phyloP scores from a whole-genome alignment of 30 jellyfish, hydroid and myxozoan species.

The Chironex yamaguchii region DNA sequence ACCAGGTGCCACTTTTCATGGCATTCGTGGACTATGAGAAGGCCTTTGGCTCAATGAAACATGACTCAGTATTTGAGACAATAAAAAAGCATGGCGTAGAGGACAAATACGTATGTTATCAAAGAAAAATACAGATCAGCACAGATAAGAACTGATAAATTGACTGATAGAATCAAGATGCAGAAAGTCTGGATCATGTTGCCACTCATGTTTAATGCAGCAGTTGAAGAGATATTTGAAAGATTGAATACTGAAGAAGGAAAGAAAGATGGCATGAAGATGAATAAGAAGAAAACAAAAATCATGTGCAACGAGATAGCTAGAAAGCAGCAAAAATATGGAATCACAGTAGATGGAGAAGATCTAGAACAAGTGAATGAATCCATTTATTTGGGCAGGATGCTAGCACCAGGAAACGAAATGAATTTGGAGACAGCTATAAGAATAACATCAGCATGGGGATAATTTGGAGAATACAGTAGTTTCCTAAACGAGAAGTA shows the following conservation, averaged over 20 bases:
- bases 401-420: slow-evolving; percentile 50
- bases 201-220: no score
- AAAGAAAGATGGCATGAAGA: slow-evolving; percentile 46
- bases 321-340: background rate
- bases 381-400: slow-evolving; percentile 48
- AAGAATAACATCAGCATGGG: slow-evolving; percentile 64
- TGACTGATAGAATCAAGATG: no score
- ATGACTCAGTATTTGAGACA: slow-evolving; percentile 7
- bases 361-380: slow-evolving; percentile 51
- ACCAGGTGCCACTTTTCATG: slow-evolving; percentile 15
- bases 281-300: slow-evolving; percentile 35
- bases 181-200: no score
- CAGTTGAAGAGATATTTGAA: no score
- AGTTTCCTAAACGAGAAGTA: slow-evolving; percentile 48
- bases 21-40: slow-evolving; percentile 54
- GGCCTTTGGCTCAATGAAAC: slow-evolving; percentile 46
- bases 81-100: slow-evolving; percentile 25
- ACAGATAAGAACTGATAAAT: no score
- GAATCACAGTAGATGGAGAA: slow-evolving; percentile 31
- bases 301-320: slow-evolving; percentile 49
- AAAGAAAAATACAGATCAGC: no score
- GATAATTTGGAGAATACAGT: slow-evolving; percentile 56
- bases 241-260: no score
- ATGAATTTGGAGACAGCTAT: slow-evolving; percentile 38
- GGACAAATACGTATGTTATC: slow-evolving; percentile 37